Conservation (phyloP, 1,140 invertebrate species). For the Neuroterus valhalla region DNA sequence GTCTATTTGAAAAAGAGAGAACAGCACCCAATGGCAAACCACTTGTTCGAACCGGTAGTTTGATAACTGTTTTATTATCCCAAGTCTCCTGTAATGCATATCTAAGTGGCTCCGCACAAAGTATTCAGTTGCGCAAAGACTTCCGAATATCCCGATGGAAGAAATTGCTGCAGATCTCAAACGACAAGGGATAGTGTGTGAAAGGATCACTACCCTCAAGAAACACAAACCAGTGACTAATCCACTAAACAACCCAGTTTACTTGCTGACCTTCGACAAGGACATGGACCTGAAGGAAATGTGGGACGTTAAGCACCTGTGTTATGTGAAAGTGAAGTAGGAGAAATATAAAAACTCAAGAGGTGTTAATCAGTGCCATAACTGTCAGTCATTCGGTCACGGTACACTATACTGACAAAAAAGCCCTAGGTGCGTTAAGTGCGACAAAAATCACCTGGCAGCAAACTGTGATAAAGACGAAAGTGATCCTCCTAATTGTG, state of each 20-base stretch:
- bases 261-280: neutral
- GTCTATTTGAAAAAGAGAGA: too few relatives aligned
- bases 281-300: slow-evolving; percentile 34
- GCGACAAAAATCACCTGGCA: slow-evolving; percentile 28
- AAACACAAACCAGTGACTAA: neutral
- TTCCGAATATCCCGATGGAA: neutral
- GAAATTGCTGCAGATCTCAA: neutral
- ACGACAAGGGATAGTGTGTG: neutral
- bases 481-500: slow-evolving; percentile 1
- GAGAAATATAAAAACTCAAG: slow-evolving; percentile 37
- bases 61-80: too few relatives aligned
- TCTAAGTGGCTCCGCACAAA: too few relatives aligned
- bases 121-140: neutral
- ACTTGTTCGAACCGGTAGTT: too few relatives aligned
- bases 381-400: slow-evolving; percentile 51
- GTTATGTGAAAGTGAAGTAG: slow-evolving; percentile 22
- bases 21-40: too few relatives aligned
- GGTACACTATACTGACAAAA: slow-evolving; percentile 43
- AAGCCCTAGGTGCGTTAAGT: slow-evolving; percentile 41
- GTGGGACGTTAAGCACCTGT: slow-evolving; percentile 31
- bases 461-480: slow-evolving; percentile 9
- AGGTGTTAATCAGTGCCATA: slow-evolving; percentile 48
- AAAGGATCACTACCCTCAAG: neutral
- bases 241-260: neutral
- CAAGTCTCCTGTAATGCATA: too few relatives aligned